Base-by-base conservation (phyloP, 2,113 vertebrate species). In the Dromiciops gliroides region DNA sequence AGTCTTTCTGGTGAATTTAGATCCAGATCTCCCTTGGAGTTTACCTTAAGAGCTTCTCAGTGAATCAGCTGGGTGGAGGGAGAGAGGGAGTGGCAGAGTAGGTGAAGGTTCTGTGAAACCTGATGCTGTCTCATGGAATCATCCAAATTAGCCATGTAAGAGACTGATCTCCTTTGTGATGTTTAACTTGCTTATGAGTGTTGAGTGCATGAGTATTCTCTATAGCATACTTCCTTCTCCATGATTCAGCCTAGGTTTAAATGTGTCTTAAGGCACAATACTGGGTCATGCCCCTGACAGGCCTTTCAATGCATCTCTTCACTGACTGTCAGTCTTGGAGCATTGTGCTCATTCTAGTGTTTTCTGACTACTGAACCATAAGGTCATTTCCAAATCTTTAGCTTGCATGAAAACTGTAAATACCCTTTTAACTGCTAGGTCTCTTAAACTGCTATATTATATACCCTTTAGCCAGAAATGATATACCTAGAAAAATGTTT, bases 191-290 rank as follows among this genome's bases (percentile, higher is more conserved):
- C 50, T 5, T 0, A 8, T 44, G 67, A 52, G 51, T 52, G 24
- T 52, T 52, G 51, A 52, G 53, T 26, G 12, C 7, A 0, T 75
- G 91, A 96, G 25, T 91, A 19, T 89, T 52, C 90, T 14, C 47
- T 92, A 93, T 94, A 89, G 48, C 44, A 92, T n/a, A 53, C 50
- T 96, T 90, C 50, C 12, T 12, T 50, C 0, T 95, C 91, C 14
- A 83, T 95, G 90, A 37, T 67, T 95, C 90, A 89, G 44, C 53
- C 93, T 93, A 89, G 51, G 92, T 96, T 96, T 93, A 96, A 96
- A 95, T 56, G 51, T 92, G 51, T 92, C n/a, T 92, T 25, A 53
- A 44, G 90, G 19, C 10, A 51, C 51, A 37, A 51, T 51, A 56
- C n/a, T 95, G 49, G 95, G 94, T 96, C 56, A 93, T 50, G 90